Evolutionary conservation across 1,140 invertebrate species (phyloP).

Genomic region (Carposina sasakii): DNA sequence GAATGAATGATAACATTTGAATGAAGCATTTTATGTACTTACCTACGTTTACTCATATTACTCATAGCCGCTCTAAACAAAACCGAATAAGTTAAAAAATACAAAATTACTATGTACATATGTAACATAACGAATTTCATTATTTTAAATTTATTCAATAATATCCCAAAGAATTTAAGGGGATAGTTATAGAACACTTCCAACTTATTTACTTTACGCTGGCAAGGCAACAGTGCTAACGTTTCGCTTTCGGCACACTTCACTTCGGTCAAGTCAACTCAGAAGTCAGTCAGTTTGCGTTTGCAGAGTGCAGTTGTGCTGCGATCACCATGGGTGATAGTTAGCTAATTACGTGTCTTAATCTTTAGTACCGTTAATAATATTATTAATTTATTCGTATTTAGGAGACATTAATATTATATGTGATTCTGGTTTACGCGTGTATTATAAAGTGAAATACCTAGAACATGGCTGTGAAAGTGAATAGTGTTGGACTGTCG

Average conservation of each 20-base stretch:
- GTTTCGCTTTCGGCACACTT: conserved; percentile 27
- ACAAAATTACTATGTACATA: too few species aligned
- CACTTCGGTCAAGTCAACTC: too few species aligned
- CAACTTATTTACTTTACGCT: not conserved
- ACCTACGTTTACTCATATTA: too few species aligned
- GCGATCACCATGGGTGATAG: conserved; percentile 63
- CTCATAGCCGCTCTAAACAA: too few species aligned
- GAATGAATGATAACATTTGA: too few species aligned
- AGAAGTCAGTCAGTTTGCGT: conserved; percentile 12
- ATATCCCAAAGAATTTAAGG: too few species aligned
- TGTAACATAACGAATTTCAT: too few species aligned
- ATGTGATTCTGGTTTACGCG: not conserved
- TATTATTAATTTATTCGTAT: not conserved
- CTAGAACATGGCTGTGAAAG: conserved; percentile 60
- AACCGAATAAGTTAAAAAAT: too few species aligned
- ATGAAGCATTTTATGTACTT: too few species aligned
- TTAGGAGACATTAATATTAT: conserved; percentile 3
- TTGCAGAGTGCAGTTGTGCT: conserved; percentile 50
- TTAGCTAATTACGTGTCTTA: conserved; percentile 35
- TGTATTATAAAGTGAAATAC: conserved; percentile 13
- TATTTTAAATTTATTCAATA: too few species aligned
- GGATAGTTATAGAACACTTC: too few species aligned
- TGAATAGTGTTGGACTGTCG: conserved; percentile 67
- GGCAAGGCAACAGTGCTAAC: conserved; percentile 1
- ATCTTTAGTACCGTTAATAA: not conserved